Evolutionary conservation across 2,888 invertebrate species (phyloP).

Genomic region (Cartodere bifasciata): DNA sequence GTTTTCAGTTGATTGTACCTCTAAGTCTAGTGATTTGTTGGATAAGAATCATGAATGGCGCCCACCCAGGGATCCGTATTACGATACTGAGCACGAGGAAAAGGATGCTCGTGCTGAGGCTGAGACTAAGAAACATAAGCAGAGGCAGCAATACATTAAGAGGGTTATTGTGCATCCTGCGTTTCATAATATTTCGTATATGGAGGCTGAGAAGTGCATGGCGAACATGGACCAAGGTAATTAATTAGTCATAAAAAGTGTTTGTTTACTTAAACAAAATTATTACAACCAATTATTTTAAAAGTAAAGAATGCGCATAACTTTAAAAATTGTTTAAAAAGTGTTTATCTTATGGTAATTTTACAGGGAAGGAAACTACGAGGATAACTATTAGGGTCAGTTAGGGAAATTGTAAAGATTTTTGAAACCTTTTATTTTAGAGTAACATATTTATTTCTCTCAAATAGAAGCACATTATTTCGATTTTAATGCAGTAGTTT

Average conservation of each 20-base stretch:
- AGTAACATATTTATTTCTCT: too few relatives aligned
- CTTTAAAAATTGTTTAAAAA: slow-evolving; percentile 1
- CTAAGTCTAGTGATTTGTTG: slow-evolving; percentile 80
- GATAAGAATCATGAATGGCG: slow-evolving; percentile 88
- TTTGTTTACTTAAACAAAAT: neutral
- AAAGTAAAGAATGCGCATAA: too few relatives aligned
- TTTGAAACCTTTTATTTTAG: too few relatives aligned
- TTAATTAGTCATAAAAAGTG: too few relatives aligned
- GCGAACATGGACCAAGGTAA: slow-evolving; percentile 86
- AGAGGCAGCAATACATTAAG: slow-evolving; percentile 79
- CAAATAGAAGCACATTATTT: too few relatives aligned
- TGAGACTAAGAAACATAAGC: slow-evolving; percentile 71
- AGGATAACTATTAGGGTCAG: too few relatives aligned
- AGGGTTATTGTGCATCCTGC: slow-evolving; percentile 95
- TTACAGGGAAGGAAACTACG: too few relatives aligned
- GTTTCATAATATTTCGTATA: slow-evolving; percentile 92
- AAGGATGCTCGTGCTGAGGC: slow-evolving; percentile 65
- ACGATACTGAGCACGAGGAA: slow-evolving; percentile 77
- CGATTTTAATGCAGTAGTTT: too few relatives aligned
- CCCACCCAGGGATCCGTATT: slow-evolving; percentile 78
- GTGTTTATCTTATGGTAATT: too few relatives aligned
- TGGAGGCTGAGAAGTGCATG: slow-evolving; percentile 86
- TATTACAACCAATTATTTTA: too few relatives aligned
- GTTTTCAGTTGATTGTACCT: slow-evolving; percentile 87
- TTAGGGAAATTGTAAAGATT: too few relatives aligned